Evolutionary conservation across 1,140 invertebrate genomes (phyloP), one percentile per base, ranked within the genome.

Genomic region (Drosophila arawakana): DNA sequence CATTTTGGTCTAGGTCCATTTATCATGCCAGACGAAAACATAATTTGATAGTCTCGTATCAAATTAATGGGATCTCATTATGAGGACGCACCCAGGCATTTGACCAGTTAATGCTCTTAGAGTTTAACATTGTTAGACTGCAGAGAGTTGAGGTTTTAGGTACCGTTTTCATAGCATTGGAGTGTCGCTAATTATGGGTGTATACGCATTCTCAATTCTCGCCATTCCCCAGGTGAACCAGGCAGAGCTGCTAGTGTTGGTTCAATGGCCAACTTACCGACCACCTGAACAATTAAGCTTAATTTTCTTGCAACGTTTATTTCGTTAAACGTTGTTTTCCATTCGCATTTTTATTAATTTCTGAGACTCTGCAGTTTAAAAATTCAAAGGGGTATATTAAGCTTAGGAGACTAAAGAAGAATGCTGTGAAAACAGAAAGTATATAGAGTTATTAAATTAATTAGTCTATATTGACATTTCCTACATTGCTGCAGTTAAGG

Each of bases 51-150:
- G 59, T 50, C 18, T 39, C 41, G n/a, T 46, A 84, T 80, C 74
- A 74, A 84, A 84, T 75, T 81, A 85, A 84, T 80, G 80, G 52
- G 49, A 78, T 59, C 75, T 65, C 81, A 84, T 84, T 85, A 85
- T 59, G 39, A 11, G 25, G 41, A 52, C 60, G 54, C 59, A 46
- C 73, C 68, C 67, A 39, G 61, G 46, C 44, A 6, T 49, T 75
- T 30, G 49, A n/a, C 3, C 21, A 30, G 54, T 57, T 58, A 78
- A 78, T 62, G 63, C 54, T 37, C 41, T 35, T 34, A 25, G 44
- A 13, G 41, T 43, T 75, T 80, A 49, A 35, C 46, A 43, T 11
- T 46, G 46, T 44, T 30, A 30, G 25, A 30, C 25, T 41, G 8
- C 8, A 65, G 13, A 46, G 13, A 21, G 25, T 30, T 2, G 18